Conservation (phyloP, 2,113 vertebrate genomes). For the Poeciliopsis retropinna region DNA sequence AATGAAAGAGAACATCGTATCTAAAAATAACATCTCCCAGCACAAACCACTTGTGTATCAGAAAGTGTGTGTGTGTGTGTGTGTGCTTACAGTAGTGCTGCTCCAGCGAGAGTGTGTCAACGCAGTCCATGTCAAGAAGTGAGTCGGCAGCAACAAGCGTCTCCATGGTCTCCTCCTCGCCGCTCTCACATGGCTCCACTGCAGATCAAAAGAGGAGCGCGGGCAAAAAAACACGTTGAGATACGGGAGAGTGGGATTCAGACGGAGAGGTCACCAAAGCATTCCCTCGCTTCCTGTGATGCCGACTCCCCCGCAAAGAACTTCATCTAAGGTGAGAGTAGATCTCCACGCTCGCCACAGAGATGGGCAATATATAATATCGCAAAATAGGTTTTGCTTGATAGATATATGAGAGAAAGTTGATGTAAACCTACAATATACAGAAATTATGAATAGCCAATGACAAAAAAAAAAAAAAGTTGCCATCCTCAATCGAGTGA, state of each 20-base stretch:
- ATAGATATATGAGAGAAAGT: too few relatives aligned
- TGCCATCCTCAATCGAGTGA: too few relatives aligned
- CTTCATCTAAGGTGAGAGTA: too few relatives aligned
- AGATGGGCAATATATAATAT: too few relatives aligned
- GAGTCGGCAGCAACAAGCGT: constrained; percentile 92
- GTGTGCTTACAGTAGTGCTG: constrained; percentile 86
- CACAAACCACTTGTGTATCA: constrained; percentile 24
- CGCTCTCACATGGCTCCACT: constrained; percentile 92
- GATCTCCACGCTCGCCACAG: too few relatives aligned
- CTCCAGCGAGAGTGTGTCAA: constrained; percentile 83
- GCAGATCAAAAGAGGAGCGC: constrained; percentile 29
- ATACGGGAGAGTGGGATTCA: neutral
- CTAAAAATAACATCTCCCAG: constrained; percentile 47
- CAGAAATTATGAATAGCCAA: too few relatives aligned
- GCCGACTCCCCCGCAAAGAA: neutral
- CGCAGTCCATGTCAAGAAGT: constrained; percentile 92
- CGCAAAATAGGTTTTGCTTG: too few relatives aligned
- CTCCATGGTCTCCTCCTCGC: constrained; percentile 90
- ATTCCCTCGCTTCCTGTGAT: neutral
- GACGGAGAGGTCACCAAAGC: neutral
- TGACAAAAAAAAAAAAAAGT: too few relatives aligned
- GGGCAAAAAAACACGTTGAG: constrained; percentile 4
- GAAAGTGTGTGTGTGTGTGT: neutral
- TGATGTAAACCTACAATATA: too few relatives aligned
- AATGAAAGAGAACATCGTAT: constrained; percentile 37